These are phyloP conservation scores for Littorina saxatilis DNA, from an alignment of 1,140 invertebrate genomes.

Conservation along the genomic window DNA sequence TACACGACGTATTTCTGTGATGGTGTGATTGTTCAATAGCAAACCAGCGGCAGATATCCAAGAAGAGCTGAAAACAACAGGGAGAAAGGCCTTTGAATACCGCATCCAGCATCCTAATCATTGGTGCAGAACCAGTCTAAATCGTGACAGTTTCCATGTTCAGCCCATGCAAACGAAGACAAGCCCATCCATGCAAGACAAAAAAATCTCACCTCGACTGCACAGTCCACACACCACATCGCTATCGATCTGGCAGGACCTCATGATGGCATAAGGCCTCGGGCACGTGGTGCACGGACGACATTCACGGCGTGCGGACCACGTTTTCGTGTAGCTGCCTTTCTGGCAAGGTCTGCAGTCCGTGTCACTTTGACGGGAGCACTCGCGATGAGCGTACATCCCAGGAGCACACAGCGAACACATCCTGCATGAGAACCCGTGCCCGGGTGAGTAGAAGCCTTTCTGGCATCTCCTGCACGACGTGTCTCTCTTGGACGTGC, in stretches of 20 bases:
- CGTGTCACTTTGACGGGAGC: conserved; percentile 16
- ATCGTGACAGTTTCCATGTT: too few relatives aligned
- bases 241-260: neutral
- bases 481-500: conserved; percentile 25
- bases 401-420: conserved; percentile 31
- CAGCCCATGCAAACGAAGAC: too few relatives aligned
- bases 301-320: conserved; percentile 4
- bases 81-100: too few relatives aligned
- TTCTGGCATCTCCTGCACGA: neutral
- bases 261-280: neutral
- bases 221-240: conserved; percentile 24
- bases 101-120: too few relatives aligned
- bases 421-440: conserved; percentile 25
- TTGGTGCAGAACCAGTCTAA: too few relatives aligned
- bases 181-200: too few relatives aligned
- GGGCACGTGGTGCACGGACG: conserved; percentile 6
- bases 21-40: too few relatives aligned
- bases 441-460: conserved; percentile 27
- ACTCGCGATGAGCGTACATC: neutral
- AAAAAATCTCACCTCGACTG: neutral
- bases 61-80: too few relatives aligned
- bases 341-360: neutral
- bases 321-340: conserved; percentile 18
- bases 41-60: too few relatives aligned
- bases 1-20: too few relatives aligned